Conservation (phyloP, 2,888 invertebrate species). For the Acronicta alni region DNA sequence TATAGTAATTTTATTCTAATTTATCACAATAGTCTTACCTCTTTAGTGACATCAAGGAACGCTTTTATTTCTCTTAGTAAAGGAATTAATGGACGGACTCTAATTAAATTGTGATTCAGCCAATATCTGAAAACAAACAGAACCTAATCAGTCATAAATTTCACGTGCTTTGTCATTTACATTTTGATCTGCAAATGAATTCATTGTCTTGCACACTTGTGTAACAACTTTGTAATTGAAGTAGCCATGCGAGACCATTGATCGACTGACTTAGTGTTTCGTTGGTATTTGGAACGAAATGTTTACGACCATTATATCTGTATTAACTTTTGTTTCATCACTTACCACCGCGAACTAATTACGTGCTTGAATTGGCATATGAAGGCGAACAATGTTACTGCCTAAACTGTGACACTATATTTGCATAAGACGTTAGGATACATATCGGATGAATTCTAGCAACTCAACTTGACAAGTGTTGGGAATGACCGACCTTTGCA, state of each 20-base stretch:
- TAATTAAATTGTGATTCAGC: constrained; percentile 92
- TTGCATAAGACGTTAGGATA: constrained; percentile 4
- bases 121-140: constrained; percentile 89
- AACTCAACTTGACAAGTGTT: constrained; percentile 24
- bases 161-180: not conserved
- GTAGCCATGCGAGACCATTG: constrained; percentile 60
- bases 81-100: constrained; percentile 91
- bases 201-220: constrained; percentile 17
- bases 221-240: constrained; percentile 48
- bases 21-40: constrained; percentile 82
- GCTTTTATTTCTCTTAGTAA: constrained; percentile 91
- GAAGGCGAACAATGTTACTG: constrained; percentile 15
- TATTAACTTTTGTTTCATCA: constrained; percentile 33
- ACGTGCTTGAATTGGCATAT: constrained; percentile 20
- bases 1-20: not conserved
- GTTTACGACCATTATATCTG: constrained; percentile 22
- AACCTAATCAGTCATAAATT: not conserved
- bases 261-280: constrained; percentile 31
- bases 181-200: not conserved
- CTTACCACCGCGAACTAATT: constrained; percentile 16
- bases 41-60: constrained; percentile 92
- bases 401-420: constrained; percentile 17
- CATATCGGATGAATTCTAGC: constrained; percentile 4
- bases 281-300: constrained; percentile 43
- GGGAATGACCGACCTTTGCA: constrained; percentile 13